These are phyloP conservation scores for Argynnis bischoffii DNA, from an alignment of 2,888 invertebrate genomes.

Conservation along the genomic window DNA sequence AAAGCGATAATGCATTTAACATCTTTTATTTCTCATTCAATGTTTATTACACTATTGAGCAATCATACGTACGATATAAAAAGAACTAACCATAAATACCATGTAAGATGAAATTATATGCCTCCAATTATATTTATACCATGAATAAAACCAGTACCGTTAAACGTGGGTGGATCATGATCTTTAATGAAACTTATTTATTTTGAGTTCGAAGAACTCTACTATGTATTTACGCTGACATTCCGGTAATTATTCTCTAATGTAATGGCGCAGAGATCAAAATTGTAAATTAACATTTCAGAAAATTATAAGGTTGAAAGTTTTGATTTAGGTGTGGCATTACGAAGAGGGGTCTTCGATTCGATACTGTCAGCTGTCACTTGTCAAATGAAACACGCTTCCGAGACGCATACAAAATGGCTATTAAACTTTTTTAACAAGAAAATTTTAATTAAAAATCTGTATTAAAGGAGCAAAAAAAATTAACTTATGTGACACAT, in stretches of 20 bases:
- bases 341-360: constrained; percentile 42
- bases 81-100: constrained; percentile 20
- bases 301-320: constrained; percentile 7
- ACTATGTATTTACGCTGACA: constrained; percentile 35
- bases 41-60: constrained; percentile 18
- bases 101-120: constrained; percentile 31
- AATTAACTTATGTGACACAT: constrained; percentile 1
- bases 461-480: too few relatives aligned
- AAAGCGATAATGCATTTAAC: constrained; percentile 2
- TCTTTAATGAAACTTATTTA: constrained; percentile 48
- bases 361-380: constrained; percentile 41
- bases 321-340: constrained; percentile 37
- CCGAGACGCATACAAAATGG: too few relatives aligned
- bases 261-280: constrained; percentile 20
- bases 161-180: constrained; percentile 51
- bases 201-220: constrained; percentile 47
- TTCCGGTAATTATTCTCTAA: constrained; percentile 29
- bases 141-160: constrained; percentile 48
- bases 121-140: constrained; percentile 26
- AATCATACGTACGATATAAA: constrained; percentile 12
- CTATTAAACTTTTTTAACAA: background rate
- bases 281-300: constrained; percentile 15
- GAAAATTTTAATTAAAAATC: background rate
- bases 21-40: constrained; percentile 8
- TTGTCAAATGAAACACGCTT: constrained; percentile 7